Evolutionary conservation across 2,113 vertebrate species (phyloP).

Genomic region (Dicrurus megarhynchus): DNA sequence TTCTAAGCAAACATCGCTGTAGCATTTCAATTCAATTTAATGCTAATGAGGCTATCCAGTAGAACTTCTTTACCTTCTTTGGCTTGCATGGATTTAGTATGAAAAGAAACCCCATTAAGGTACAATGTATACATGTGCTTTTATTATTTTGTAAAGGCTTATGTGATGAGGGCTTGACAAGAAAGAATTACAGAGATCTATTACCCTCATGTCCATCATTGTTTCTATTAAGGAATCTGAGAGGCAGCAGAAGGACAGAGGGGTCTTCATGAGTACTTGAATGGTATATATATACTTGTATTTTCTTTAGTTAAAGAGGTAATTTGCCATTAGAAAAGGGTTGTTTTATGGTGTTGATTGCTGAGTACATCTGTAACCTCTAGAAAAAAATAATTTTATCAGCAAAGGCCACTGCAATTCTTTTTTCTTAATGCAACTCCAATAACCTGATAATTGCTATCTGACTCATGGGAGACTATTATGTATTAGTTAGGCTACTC

Average conservation of each 20-base stretch:
- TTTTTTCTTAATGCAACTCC: background rate
- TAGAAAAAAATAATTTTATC: background rate
- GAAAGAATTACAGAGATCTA: background rate
- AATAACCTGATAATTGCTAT: background rate
- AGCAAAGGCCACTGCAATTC: background rate
- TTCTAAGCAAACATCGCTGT: background rate
- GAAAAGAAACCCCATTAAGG: background rate
- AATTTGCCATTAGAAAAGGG: background rate
- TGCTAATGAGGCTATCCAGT: background rate
- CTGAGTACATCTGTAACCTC: background rate
- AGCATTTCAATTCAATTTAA: background rate
- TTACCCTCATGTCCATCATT: background rate
- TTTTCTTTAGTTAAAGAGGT: background rate
- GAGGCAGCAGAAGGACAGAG: background rate
- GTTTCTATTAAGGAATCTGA: background rate
- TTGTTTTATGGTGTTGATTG: background rate
- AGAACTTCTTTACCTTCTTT: background rate
- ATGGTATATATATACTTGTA: background rate
- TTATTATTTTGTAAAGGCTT: background rate
- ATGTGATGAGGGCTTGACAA: background rate
- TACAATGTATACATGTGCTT: background rate
- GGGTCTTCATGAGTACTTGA: background rate
- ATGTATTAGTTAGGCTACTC: background rate
- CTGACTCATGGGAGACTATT: background rate
- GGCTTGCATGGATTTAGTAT: background rate